These are phyloP conservation scores for Sisyra terminalis DNA, from an alignment of 2,888 invertebrate genomes.

Conservation along the genomic window DNA sequence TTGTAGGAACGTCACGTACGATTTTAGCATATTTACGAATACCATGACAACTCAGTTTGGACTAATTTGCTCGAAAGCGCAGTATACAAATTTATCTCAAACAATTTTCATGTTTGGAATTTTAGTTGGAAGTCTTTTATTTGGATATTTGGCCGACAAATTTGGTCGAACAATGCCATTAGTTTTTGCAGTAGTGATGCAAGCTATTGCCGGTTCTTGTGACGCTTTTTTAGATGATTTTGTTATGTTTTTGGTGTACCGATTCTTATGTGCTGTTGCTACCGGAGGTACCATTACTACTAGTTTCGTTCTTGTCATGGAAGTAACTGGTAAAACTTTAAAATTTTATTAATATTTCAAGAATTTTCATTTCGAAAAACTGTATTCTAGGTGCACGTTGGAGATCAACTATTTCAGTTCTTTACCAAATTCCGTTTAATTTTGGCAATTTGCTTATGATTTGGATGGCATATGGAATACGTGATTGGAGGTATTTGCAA, in stretches of 20 bases:
- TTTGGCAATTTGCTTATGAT: slow-evolving; percentile 36
- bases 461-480: slow-evolving; percentile 32
- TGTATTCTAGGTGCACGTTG: slow-evolving; percentile 27
- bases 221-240: slow-evolving; percentile 56
- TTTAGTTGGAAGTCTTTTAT: slow-evolving; percentile 54
- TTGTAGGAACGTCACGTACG: slow-evolving; percentile 40
- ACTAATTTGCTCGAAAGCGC: slow-evolving; percentile 47
- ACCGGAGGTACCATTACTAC: slow-evolving; percentile 76
- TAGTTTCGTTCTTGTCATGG: slow-evolving; percentile 53
- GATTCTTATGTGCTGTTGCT: slow-evolving; percentile 56
- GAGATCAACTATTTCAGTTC: slow-evolving; percentile 34
- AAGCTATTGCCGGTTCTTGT: slow-evolving; percentile 50
- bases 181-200: slow-evolving; percentile 53
- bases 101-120: slow-evolving; percentile 65
- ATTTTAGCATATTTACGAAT: slow-evolving; percentile 46
- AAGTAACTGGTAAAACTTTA: slow-evolving; percentile 44
- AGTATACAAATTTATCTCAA: slow-evolving; percentile 57
- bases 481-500: slow-evolving; percentile 40
- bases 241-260: slow-evolving; percentile 41
- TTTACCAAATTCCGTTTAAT: slow-evolving; percentile 41
- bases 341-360: no score
- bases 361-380: no score
- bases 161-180: slow-evolving; percentile 61
- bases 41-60: slow-evolving; percentile 64
- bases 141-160: slow-evolving; percentile 65